Percentiles rank a stretch among this genome's conserved stretches.
phyloP scores from a whole-genome alignment of 2,797 vertebrate genomes.

The Liasis olivaceus region DNA sequence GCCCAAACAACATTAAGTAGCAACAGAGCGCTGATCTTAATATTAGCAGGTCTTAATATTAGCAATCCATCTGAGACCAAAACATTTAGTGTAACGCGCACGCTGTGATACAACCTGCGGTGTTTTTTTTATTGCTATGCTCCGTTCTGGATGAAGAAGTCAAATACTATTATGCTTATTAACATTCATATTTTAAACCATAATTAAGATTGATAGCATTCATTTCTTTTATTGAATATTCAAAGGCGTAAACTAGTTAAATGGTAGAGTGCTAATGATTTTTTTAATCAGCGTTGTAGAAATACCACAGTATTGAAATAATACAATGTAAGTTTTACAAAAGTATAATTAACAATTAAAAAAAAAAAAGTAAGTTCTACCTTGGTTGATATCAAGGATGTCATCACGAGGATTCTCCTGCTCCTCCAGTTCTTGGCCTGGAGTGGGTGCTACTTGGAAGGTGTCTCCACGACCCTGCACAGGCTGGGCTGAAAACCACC shows the following conservation, averaged over 20 bases:
- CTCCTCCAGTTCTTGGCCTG: background rate
- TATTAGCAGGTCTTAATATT: background rate
- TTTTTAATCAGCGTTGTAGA: background rate
- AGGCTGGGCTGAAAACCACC: background rate
- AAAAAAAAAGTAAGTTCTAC: conserved; percentile 29
- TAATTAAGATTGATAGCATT: background rate
- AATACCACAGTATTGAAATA: background rate
- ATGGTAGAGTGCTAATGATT: background rate
- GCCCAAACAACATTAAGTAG: too few relatives aligned
- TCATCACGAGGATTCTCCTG: conserved; percentile 25
- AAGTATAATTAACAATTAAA: background rate
- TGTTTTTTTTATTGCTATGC: background rate
- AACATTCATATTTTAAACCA: background rate
- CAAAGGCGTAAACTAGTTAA: background rate
- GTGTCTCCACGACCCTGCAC: background rate
- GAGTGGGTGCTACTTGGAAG: background rate
- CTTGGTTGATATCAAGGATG: conserved; percentile 65
- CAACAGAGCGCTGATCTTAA: background rate
- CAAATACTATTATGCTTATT: background rate
- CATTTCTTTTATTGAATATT: background rate
- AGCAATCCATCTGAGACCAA: background rate
- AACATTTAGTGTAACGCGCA: background rate
- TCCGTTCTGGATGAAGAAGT: background rate
- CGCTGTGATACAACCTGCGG: background rate
- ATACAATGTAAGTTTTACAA: background rate